Percentiles rank a stretch among this genome's conserved stretches.
phyloP scores from a whole-genome alignment of 2,797 vertebrate species.

The Urosaurus nigricauda region DNA sequence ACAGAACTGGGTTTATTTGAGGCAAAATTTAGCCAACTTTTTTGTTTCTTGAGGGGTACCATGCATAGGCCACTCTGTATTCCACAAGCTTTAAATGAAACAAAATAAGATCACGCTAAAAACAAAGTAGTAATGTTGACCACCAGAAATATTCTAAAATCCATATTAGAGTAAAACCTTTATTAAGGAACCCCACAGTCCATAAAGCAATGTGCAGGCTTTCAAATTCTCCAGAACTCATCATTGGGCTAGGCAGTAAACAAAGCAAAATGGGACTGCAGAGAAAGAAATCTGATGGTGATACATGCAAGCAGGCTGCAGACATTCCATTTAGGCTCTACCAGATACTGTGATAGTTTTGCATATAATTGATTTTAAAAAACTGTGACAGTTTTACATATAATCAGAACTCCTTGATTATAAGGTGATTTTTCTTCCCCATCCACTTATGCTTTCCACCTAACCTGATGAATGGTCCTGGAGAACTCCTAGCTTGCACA shows the following conservation, averaged over 20 bases:
- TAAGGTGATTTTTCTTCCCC: background rate
- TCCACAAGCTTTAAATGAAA: background rate
- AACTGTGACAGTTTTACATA: too few species aligned
- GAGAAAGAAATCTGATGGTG: background rate
- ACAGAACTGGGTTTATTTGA: background rate
- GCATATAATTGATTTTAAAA: too few species aligned
- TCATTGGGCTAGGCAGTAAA: background rate
- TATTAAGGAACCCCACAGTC: background rate
- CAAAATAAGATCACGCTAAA: background rate
- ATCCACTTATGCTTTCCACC: background rate
- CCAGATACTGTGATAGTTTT: background rate
- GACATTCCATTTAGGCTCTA: background rate
- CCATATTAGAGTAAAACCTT: background rate
- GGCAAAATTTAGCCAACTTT: background rate
- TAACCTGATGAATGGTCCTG: background rate
- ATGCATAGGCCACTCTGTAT: background rate
- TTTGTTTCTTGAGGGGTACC: background rate
- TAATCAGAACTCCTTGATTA: background rate
- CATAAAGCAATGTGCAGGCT: background rate
- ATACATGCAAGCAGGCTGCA: background rate
- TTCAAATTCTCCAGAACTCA: background rate
- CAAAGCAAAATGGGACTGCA: background rate
- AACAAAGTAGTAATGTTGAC: background rate
- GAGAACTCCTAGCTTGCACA: background rate
- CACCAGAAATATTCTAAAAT: background rate